Conservation (phyloP, 1,140 invertebrate genomes). For the Lepidurus arcticus region DNA sequence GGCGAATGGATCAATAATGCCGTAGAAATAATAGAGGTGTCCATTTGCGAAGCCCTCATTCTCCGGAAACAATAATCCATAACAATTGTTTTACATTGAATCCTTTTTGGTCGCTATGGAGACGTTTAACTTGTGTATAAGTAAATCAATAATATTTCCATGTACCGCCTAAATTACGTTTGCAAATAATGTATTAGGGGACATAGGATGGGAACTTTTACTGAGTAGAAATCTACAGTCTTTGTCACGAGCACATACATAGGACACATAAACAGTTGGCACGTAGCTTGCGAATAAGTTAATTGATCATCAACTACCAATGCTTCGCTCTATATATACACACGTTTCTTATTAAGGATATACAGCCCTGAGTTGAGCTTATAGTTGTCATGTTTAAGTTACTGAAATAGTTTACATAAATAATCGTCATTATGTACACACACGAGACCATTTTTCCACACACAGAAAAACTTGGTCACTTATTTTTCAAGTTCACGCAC, state of each 20-base stretch:
- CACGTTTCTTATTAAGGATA: not conserved
- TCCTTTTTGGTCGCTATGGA: not conserved
- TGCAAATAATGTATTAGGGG: not conserved
- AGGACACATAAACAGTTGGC: not conserved
- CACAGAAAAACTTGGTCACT: too few species aligned
- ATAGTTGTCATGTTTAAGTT: too few species aligned
- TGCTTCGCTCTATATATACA: not conserved
- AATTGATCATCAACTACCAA: not conserved
- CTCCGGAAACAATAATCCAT: not conserved
- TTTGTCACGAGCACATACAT: not conserved
- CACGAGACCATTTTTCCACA: too few species aligned
- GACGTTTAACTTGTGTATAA: not conserved
- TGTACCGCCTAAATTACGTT: too few species aligned
- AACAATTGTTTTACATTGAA: not conserved
- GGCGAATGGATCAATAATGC: slow-evolving; percentile 3
- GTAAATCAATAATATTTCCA: too few species aligned
- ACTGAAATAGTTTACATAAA: not conserved
- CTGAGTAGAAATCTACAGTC: not conserved
- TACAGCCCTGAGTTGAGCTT: too few species aligned
- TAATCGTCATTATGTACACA: too few species aligned
- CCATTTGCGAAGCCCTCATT: not conserved
- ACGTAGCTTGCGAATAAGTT: not conserved
- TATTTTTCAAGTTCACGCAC: not conserved
- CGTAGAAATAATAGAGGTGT: not conserved
- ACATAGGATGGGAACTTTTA: not conserved